Evolutionary conservation across 2,797 vertebrate species (phyloP), one percentile per base, ranked within the genome.

Genomic region (Aldrovandia affinis): DNA sequence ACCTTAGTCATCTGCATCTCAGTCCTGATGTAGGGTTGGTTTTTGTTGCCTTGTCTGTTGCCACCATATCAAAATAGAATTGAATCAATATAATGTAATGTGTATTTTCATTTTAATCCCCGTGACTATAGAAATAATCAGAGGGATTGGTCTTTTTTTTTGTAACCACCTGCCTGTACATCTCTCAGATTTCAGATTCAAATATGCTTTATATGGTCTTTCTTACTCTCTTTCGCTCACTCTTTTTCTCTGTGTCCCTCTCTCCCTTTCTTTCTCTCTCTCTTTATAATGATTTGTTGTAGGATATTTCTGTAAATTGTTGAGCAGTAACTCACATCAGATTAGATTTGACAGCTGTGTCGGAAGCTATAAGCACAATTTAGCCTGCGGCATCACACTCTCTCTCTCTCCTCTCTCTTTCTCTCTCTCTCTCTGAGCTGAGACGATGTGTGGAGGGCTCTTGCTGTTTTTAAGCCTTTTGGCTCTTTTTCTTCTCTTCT

Each of bases 61-160:
- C n/a, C n/a, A n/a, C n/a, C n/a, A n/a, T n/a, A n/a, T n/a, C n/a
- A n/a, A n/a, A n/a, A n/a, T n/a, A n/a, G n/a, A n/a, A n/a, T n/a
- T n/a, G n/a, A n/a, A n/a, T n/a, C n/a, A 91, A 92, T 89, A 88
- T 86, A 86, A 86, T 88, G 91, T 90, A 91, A 91, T 92, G 86
- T 89, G 86, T 39, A 80, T 73, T 89, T 86, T 1, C 63, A 15
- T 68, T 68, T 28, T 33, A 14, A 33, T 33, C 8, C n/a, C 63
- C 28, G 7, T 57, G 80, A 84, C 83, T 85, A 81, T 20, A 87
- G 33, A 78, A 77, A 83, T 88, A 87, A 89, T 90, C 83, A 89
- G 86, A 59, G 78, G 79, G 83, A 5, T 77, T 80, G 85, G 86
- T 81, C 84, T 80, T 84, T n/a, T 78, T 81, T 78, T 5, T 2